Evolutionary conservation across 2,888 invertebrate species (phyloP).

Genomic region (Acronicta aceris): DNA sequence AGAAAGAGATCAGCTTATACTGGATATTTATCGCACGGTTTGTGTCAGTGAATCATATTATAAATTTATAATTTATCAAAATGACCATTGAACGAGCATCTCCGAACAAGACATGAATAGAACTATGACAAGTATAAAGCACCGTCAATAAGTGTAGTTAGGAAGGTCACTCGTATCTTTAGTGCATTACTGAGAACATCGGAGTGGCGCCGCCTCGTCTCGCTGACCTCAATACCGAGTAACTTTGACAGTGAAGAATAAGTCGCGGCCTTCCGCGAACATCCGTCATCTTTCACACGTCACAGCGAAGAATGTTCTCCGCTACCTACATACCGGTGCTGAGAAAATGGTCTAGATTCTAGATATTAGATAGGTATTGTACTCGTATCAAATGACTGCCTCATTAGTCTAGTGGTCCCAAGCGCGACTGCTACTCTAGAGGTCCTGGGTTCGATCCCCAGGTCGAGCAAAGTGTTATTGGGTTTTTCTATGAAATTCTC

Average conservation of each 20-base stretch:
- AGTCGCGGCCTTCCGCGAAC: conserved; percentile 8
- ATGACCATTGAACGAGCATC: no score
- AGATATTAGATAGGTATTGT: background rate
- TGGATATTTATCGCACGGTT: no score
- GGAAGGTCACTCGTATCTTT: conserved; percentile 8
- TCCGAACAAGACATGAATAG: background rate
- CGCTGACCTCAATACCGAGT: conserved; percentile 29
- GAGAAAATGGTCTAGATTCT: background rate
- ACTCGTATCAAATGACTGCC: no score
- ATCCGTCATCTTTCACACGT: conserved; percentile 40
- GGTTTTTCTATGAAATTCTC: no score
- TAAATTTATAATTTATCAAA: no score
- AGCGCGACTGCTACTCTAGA: no score
- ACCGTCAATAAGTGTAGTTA: background rate
- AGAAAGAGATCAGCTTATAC: no score
- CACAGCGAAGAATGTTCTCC: background rate
- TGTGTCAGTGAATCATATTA: no score
- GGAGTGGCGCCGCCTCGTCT: conserved; percentile 20
- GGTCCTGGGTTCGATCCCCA: no score
- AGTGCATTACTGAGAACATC: conserved; percentile 7
- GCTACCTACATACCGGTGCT: background rate
- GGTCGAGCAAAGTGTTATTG: no score
- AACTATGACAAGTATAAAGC: background rate
- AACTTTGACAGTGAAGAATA: conserved; percentile 40
- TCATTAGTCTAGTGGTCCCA: no score